Evolutionary conservation across 2,888 invertebrate species (phyloP).

Genomic region (Coenonympha arcania): DNA sequence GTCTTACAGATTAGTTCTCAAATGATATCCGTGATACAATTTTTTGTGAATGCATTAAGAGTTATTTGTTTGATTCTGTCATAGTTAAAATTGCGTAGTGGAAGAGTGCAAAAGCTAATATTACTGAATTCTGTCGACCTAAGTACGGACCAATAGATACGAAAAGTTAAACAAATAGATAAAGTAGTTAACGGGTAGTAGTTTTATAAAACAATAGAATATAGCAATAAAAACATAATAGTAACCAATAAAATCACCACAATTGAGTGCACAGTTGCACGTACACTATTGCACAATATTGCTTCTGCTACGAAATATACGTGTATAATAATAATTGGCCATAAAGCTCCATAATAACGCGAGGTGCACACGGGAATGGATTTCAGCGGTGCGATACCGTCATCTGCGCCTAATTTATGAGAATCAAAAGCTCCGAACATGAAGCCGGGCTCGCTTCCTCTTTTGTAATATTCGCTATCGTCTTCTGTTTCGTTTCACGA

Average conservation of each 20-base stretch:
- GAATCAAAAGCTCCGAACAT: conserved; percentile 28
- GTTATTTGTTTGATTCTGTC: no score
- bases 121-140: no score
- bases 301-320: neutral
- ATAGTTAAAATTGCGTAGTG: no score
- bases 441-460: conserved; percentile 15
- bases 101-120: no score
- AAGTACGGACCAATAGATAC: no score
- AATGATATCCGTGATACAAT: no score
- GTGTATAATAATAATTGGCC: conserved; percentile 19
- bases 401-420: conserved; percentile 55
- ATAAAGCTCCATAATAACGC: conserved; percentile 21
- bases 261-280: neutral
- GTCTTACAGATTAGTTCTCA: no score
- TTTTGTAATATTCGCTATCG: conserved; percentile 6
- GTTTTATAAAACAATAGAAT: no score
- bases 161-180: no score
- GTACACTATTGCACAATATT: conserved; percentile 6
- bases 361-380: conserved; percentile 32
- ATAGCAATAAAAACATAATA: no score
- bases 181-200: no score
- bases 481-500: neutral
- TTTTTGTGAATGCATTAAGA: no score
- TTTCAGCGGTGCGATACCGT: conserved; percentile 35
- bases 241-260: conserved; percentile 6